phyloP scores from a whole-genome alignment of 2,888 invertebrate species.

The Drosophila meridionalis region DNA sequence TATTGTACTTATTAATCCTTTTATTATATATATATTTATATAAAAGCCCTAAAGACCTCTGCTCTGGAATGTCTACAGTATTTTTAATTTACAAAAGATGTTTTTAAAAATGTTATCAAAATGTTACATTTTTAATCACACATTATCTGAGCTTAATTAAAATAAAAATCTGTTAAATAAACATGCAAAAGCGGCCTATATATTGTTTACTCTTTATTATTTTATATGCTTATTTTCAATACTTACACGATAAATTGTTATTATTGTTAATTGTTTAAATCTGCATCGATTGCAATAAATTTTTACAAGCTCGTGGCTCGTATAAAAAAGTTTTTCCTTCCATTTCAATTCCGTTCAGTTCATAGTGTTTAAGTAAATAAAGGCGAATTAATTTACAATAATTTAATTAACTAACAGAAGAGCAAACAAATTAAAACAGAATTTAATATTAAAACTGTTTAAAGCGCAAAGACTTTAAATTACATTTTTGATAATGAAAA shows the following conservation, averaged over 20 bases:
- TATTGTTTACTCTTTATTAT: too few species aligned
- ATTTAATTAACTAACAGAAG: slow-evolving; percentile 12
- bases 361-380: slow-evolving; percentile 8
- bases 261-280: slow-evolving; percentile 28
- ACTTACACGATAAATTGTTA: slow-evolving; percentile 3
- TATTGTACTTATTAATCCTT: too few species aligned
- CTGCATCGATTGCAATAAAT: slow-evolving; percentile 11
- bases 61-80: too few species aligned
- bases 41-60: too few species aligned
- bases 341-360: background rate
- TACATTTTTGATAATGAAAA: background rate
- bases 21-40: too few species aligned
- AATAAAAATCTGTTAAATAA: background rate
- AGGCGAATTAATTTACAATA: slow-evolving; percentile 15
- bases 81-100: background rate
- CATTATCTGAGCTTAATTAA: background rate
- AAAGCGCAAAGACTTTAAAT: background rate
- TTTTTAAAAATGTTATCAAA: background rate
- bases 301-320: background rate
- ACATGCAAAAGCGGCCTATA: background rate
- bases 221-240: background rate
- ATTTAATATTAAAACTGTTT: background rate
- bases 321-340: background rate
- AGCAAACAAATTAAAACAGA: background rate
- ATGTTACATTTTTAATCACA: background rate